Evolutionary conservation across 2,113 vertebrate species (phyloP).

Genomic region (Mastomys coucha): DNA sequence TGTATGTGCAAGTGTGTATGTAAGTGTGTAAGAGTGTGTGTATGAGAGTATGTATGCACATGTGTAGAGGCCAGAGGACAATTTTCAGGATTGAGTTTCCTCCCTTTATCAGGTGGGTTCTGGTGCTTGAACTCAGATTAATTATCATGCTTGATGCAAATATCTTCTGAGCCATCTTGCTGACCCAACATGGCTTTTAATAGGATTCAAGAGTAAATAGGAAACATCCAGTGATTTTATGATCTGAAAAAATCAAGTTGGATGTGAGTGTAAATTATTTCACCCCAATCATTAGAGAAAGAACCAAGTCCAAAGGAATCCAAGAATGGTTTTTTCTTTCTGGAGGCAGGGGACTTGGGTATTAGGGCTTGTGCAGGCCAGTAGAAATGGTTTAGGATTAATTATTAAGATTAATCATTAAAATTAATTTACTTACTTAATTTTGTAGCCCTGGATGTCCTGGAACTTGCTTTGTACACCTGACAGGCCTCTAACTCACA

Average conservation of each 20-base stretch:
- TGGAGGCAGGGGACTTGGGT: background rate
- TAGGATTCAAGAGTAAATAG: background rate
- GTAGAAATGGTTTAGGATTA: background rate
- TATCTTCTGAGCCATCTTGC: background rate
- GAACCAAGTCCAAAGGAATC: background rate
- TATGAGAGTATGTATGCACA: background rate
- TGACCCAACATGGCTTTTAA: background rate
- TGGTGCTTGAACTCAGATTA: background rate
- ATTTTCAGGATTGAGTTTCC: background rate
- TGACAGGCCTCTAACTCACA: background rate
- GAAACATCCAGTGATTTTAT: constrained; percentile 49
- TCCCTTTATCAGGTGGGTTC: background rate
- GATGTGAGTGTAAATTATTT: background rate
- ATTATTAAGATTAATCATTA: too few relatives aligned
- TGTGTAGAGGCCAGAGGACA: background rate
- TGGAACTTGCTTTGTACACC: background rate
- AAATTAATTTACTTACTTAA: background rate
- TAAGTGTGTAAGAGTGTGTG: background rate
- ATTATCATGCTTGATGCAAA: too few relatives aligned
- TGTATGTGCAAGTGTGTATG: background rate
- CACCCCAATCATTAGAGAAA: background rate
- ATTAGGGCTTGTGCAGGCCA: background rate
- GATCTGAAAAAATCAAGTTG: constrained; percentile 5
- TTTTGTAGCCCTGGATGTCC: background rate
- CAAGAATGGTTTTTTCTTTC: background rate